Percentiles rank a stretch among this genome's conserved stretches.
phyloP scores from a whole-genome alignment of 2,797 vertebrate genomes.

The Pagetopsis macropterus region DNA sequence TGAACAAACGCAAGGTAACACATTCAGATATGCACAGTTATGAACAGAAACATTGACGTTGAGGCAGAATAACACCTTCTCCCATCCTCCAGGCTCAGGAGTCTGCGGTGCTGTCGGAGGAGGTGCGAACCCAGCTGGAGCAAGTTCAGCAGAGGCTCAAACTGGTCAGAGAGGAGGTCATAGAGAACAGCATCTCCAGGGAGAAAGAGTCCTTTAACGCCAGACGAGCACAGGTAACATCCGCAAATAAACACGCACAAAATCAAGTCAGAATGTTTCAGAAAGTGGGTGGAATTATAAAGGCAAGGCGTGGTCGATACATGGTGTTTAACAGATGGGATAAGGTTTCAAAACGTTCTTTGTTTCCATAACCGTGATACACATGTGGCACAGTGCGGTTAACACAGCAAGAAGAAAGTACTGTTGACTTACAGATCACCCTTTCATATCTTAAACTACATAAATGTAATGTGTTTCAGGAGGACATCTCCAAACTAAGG shows the following conservation, averaged over 20 bases:
- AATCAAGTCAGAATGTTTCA: not conserved
- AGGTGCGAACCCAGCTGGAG: conserved; percentile 91
- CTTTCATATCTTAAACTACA: not conserved
- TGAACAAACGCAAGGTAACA: conserved; percentile 96
- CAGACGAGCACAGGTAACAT: conserved; percentile 91
- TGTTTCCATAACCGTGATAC: not conserved
- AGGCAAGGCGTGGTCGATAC: not conserved
- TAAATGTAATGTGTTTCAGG: conserved; percentile 75
- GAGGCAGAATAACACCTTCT: not conserved
- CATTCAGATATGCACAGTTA: not conserved
- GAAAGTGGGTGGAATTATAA: not conserved
- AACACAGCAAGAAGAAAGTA: not conserved
- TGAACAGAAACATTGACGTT: not conserved
- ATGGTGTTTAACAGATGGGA: not conserved
- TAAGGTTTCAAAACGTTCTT: not conserved
- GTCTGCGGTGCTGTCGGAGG: conserved; percentile 91
- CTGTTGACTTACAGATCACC: not conserved
- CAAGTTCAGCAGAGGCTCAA: conserved; percentile 92
- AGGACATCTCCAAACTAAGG: conserved; percentile 95
- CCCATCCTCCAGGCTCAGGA: conserved; percentile 87
- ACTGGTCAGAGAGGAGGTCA: conserved; percentile 92
- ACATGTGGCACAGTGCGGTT: too few relatives aligned
- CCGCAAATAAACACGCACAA: not conserved
- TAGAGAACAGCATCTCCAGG: conserved; percentile 95
- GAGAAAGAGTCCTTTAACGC: conserved; percentile 98